Evolutionary conservation across 2,113 vertebrate genomes (phyloP).

Genomic region (Calidris pygmaea): DNA sequence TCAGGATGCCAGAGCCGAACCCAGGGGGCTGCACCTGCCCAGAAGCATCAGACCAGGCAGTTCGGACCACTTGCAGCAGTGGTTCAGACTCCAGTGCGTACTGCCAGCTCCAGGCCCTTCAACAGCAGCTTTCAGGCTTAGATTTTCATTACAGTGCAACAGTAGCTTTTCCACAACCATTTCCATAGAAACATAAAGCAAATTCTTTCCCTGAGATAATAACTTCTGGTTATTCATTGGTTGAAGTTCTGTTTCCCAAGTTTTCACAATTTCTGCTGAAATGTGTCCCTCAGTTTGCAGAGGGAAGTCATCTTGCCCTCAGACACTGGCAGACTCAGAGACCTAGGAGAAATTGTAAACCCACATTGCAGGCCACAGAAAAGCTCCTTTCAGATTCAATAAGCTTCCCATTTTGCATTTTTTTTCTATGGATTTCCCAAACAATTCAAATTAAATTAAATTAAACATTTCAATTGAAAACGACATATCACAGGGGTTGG

Average conservation of each 20-base stretch:
- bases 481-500: not conserved
- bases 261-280: not conserved
- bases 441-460: not conserved
- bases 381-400: not conserved
- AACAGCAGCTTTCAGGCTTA: not conserved
- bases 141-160: not conserved
- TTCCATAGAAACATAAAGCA: not conserved
- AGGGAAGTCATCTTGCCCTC: not conserved
- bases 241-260: not conserved
- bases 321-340: not conserved
- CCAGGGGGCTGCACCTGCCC: not conserved
- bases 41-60: not conserved
- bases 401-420: not conserved
- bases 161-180: not conserved
- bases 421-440: not conserved
- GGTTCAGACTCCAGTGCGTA: not conserved
- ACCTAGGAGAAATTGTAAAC: not conserved
- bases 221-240: not conserved
- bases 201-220: not conserved
- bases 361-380: not conserved
- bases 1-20: not conserved
- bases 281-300: not conserved
- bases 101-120: not conserved
- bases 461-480: not conserved
- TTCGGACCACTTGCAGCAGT: not conserved